A percentile compares a stretch with the other conserved stretches of the same genome.
phyloP scores from a whole-genome alignment of 2,888 invertebrate species.

The Xanthostigma xanthostigma region DNA sequence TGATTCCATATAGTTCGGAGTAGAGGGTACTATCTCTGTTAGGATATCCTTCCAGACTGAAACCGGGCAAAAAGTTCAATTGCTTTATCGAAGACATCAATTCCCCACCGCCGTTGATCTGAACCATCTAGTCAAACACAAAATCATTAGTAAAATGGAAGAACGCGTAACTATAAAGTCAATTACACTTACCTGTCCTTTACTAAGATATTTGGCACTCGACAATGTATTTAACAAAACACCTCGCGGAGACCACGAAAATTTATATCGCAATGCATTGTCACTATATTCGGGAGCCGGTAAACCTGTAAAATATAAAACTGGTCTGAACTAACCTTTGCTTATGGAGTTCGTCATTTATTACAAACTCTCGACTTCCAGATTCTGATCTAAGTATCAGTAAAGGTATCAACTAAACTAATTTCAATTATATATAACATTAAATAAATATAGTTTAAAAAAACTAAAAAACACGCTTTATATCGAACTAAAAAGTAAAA shows the following conservation, averaged over 20 bases:
- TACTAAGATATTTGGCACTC: conserved; percentile 72
- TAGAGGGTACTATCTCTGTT: conserved; percentile 92
- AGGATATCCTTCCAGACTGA: conserved; percentile 91
- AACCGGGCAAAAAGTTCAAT: conserved; percentile 88
- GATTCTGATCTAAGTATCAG: too few relatives aligned
- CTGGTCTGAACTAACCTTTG: neutral
- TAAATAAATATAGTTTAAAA: too few relatives aligned
- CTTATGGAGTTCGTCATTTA: too few relatives aligned
- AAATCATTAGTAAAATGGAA: conserved; percentile 2
- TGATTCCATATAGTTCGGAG: conserved; percentile 72
- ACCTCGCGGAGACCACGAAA: conserved; percentile 94
- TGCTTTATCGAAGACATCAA: conserved; percentile 68
- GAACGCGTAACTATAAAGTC: neutral
- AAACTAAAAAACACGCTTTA: too few relatives aligned
- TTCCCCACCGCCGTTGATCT: conserved; percentile 78
- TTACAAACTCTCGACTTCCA: too few relatives aligned
- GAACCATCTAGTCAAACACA: conserved; percentile 46
- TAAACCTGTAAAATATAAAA: conserved; percentile 38
- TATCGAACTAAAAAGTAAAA: too few relatives aligned
- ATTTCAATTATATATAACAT: too few relatives aligned
- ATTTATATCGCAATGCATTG: conserved; percentile 80
- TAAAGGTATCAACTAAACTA: too few relatives aligned
- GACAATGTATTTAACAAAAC: conserved; percentile 82
- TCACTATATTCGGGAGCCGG: conserved; percentile 95
- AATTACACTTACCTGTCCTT: conserved; percentile 50